These are phyloP conservation scores for Mesitornis unicolor DNA, from an alignment of 2,113 vertebrate genomes.

Conservation along the genomic window DNA sequence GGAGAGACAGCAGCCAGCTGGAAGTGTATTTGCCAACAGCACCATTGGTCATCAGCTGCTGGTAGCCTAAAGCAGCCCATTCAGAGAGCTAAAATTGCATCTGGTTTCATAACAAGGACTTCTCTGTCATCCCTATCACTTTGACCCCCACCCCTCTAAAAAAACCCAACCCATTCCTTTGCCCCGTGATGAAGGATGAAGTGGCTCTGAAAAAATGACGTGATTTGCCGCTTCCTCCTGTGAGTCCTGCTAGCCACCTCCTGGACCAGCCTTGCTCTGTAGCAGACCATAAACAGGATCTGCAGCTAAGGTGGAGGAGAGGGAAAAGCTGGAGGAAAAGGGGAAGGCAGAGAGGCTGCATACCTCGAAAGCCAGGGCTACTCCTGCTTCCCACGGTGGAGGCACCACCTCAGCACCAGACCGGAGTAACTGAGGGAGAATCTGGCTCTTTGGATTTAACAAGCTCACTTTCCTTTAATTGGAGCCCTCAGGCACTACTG, in stretches of 20 bases:
- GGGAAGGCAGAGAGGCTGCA: neutral
- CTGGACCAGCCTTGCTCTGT: neutral
- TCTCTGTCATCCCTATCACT: neutral
- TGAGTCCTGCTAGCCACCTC: neutral
- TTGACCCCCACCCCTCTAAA: neutral
- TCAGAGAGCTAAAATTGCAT: neutral
- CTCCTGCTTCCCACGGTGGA: neutral
- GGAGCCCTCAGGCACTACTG: neutral
- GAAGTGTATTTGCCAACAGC: neutral
- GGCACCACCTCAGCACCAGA: neutral
- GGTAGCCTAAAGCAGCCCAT: neutral
- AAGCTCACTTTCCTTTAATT: slow-evolving; percentile 16
- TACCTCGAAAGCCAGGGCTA: neutral
- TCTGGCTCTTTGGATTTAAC: neutral
- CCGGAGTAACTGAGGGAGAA: neutral
- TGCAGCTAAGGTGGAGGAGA: neutral
- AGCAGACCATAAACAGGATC: neutral
- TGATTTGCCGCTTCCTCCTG: neutral
- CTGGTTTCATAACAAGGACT: slow-evolving; percentile 11
- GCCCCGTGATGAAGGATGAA: neutral
- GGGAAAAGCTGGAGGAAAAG: neutral
- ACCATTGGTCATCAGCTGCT: neutral
- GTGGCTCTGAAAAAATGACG: neutral
- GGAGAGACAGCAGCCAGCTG: neutral
- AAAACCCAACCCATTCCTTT: neutral